A percentile compares a stretch with the other conserved stretches of the same genome.
These are phyloP conservation scores for Apteryx owenii DNA, from an alignment of 2,113 vertebrate genomes.

Conservation along the genomic window DNA sequence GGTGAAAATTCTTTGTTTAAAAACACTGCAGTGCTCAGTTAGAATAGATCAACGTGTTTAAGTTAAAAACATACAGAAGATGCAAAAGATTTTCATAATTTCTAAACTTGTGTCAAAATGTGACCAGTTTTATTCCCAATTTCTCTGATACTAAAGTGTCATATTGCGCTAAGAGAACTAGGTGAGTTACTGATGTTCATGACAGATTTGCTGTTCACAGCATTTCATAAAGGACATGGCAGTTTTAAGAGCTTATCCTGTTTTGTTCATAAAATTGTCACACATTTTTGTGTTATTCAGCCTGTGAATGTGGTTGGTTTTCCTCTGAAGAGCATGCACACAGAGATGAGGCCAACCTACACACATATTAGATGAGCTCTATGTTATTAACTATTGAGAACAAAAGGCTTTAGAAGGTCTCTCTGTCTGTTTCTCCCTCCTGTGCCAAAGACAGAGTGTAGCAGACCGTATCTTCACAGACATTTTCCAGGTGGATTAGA, in stretches of 20 bases:
- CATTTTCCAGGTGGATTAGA: slow-evolving; percentile 58
- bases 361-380: slow-evolving; percentile 41
- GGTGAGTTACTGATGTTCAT: slow-evolving; percentile 45
- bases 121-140: neutral
- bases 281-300: neutral
- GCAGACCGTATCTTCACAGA: slow-evolving; percentile 58
- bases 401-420: slow-evolving; percentile 52
- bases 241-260: slow-evolving; percentile 1
- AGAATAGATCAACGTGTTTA: neutral
- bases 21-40: neutral
- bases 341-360: slow-evolving; percentile 21
- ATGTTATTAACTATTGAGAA: slow-evolving; percentile 65
- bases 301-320: neutral
- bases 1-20: neutral
- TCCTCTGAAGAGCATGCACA: slow-evolving; percentile 21
- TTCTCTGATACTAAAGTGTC: neutral
- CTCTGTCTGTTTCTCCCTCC: slow-evolving; percentile 69
- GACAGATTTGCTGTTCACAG: slow-evolving; percentile 61
- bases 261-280: neutral
- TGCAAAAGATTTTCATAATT: neutral
- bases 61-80: neutral
- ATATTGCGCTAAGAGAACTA: neutral
- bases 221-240: slow-evolving; percentile 15
- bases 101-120: neutral
- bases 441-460: slow-evolving; percentile 52